Conservation (phyloP, 2,888 invertebrate genomes). For the Drosophila pegasa region DNA sequence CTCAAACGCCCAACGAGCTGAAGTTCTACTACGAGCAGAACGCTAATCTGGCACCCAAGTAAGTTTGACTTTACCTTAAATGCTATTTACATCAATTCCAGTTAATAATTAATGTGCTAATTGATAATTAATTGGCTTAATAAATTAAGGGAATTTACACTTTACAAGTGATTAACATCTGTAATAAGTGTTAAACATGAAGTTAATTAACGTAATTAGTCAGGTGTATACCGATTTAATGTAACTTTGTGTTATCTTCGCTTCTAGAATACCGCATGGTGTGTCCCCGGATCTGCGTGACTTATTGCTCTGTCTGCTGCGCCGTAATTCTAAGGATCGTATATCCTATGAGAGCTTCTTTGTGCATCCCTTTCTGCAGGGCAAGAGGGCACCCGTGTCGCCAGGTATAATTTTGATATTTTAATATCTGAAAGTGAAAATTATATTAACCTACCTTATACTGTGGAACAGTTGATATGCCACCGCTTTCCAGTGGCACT, state of each 20-base stretch:
- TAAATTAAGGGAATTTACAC: background rate
- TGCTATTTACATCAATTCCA: background rate
- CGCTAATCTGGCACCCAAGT: conserved; percentile 95
- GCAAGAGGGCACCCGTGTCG: conserved; percentile 86
- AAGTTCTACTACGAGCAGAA: conserved; percentile 99
- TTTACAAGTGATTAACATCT: background rate
- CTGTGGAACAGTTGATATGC: conserved; percentile 79
- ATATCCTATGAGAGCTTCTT: conserved; percentile 99
- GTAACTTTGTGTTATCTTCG: no score
- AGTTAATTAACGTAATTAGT: background rate
- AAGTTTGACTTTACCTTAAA: conserved; percentile 78
- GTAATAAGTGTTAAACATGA: background rate
- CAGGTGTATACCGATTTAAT: background rate
- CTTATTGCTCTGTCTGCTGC: conserved; percentile 93
- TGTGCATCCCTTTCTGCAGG: conserved; percentile 94
- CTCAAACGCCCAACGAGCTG: conserved; percentile 98
- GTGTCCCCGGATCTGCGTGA: conserved; percentile 96
- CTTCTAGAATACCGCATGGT: conserved; percentile 93
- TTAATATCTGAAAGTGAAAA: background rate
- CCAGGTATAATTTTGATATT: conserved; percentile 81
- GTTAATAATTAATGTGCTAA: background rate
- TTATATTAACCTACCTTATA: background rate
- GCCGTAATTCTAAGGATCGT: conserved; percentile 96
- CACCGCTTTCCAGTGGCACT: conserved; percentile 78
- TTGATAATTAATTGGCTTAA: background rate